phyloP scores from a whole-genome alignment of 2,113 vertebrate species.

The Seriola dumerili region DNA sequence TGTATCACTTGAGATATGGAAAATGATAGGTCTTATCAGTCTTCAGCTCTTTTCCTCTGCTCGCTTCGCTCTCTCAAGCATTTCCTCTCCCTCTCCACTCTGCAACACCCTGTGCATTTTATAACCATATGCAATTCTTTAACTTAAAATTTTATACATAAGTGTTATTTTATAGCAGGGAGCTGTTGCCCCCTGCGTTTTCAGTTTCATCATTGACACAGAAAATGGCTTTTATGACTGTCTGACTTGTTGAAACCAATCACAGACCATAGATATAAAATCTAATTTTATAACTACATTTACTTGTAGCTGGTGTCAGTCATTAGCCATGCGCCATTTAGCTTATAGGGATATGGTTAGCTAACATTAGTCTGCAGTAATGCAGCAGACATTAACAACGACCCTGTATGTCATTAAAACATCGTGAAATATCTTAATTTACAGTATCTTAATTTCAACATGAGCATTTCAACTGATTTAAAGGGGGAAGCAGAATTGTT shows the following conservation, averaged over 20 bases:
- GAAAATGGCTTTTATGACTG: background rate
- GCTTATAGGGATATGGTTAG: background rate
- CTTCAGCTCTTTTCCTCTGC: slow-evolving; percentile 13
- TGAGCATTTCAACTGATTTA: background rate
- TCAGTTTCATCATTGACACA: background rate
- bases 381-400: background rate
- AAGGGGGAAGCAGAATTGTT: background rate
- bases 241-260: background rate
- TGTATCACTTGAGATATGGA: slow-evolving; percentile 46
- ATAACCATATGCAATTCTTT: background rate
- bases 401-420: background rate
- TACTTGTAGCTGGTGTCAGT: background rate
- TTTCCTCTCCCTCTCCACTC: background rate
- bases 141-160: background rate
- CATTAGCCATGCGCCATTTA: background rate
- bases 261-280: background rate
- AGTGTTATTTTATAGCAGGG: background rate
- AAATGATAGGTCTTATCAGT: slow-evolving; percentile 62
- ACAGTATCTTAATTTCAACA: background rate
- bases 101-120: background rate
- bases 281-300: background rate
- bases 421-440: background rate
- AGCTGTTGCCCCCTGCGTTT: background rate
- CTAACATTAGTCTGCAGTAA: background rate
- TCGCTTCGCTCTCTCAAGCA: background rate